These are phyloP conservation scores for Steatocranus sp. DNA, from an alignment of 2,797 vertebrate species.

Conservation along the genomic window DNA sequence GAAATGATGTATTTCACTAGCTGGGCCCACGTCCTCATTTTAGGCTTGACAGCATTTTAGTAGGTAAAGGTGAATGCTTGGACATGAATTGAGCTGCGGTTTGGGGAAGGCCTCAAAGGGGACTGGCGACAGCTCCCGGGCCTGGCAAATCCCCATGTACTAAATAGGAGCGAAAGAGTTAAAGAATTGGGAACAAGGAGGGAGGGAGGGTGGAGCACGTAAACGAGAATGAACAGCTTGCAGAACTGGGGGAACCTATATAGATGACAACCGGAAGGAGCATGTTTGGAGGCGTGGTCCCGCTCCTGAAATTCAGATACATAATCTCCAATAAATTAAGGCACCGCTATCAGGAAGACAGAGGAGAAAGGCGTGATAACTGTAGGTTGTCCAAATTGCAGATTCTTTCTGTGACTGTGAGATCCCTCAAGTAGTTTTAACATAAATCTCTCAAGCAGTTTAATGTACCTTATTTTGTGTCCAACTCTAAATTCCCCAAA, in stretches of 20 bases:
- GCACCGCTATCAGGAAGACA: constrained; percentile 9
- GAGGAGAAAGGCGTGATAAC: neutral
- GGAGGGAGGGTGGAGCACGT: neutral
- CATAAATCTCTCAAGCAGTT: neutral
- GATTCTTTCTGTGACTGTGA: neutral
- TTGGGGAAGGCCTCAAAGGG: neutral
- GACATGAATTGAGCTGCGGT: neutral
- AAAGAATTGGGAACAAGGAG: neutral
- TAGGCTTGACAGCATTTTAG: neutral
- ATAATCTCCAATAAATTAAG: constrained; percentile 23
- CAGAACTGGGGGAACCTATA: neutral
- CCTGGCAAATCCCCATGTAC: neutral
- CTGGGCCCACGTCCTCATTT: neutral
- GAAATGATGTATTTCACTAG: constrained; percentile 20
- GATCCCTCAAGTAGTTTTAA: neutral
- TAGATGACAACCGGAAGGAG: neutral
- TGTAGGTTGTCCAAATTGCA: neutral
- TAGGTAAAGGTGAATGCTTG: neutral
- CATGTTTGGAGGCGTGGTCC: neutral
- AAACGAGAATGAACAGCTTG: neutral
- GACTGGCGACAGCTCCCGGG: neutral
- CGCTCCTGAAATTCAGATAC: neutral
- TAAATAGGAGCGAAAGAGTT: neutral
- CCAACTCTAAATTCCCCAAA: neutral
- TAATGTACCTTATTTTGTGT: neutral